Conservation (phyloP, 2,113 vertebrate genomes). For the Hiodon alosoides region DNA sequence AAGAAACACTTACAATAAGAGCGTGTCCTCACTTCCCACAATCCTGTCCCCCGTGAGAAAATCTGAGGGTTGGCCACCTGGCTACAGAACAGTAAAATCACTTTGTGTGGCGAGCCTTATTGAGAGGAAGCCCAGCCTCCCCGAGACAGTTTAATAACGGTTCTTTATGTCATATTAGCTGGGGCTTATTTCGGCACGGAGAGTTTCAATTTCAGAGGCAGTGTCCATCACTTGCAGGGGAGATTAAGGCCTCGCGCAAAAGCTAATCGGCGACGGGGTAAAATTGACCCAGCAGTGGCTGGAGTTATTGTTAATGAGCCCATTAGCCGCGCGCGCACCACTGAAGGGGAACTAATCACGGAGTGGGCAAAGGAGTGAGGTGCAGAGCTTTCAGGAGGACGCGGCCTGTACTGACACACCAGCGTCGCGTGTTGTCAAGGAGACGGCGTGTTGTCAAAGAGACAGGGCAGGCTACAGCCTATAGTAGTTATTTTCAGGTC, state of each 20-base stretch:
- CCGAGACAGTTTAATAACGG: constrained; percentile 72
- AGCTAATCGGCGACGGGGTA: constrained; percentile 61
- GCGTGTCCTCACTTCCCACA: background rate
- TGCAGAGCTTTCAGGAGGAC: constrained; percentile 34
- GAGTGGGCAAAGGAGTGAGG: constrained; percentile 54
- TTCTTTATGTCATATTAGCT: constrained; percentile 80
- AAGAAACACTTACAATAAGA: too few relatives aligned
- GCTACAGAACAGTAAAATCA: constrained; percentile 52
- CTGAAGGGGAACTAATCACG: constrained; percentile 61
- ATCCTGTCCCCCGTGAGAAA: constrained; percentile 12
- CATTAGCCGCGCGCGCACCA: constrained; percentile 56
- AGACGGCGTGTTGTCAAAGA: background rate
- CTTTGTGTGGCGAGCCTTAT: constrained; percentile 57
- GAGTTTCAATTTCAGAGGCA: constrained; percentile 63
- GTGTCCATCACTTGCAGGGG: constrained; percentile 61
- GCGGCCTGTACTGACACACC: background rate
- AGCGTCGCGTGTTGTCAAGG: background rate
- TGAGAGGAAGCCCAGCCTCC: constrained; percentile 72
- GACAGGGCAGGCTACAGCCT: too few relatives aligned
- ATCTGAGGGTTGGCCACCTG: constrained; percentile 6
- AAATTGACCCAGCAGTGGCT: constrained; percentile 54
- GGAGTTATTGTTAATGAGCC: constrained; percentile 61
- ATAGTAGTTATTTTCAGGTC: too few relatives aligned
- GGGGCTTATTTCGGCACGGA: constrained; percentile 55
- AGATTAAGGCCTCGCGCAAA: constrained; percentile 58